Evolutionary conservation across 2,888 invertebrate species (phyloP).

Genomic region (Odontomyia ornata): DNA sequence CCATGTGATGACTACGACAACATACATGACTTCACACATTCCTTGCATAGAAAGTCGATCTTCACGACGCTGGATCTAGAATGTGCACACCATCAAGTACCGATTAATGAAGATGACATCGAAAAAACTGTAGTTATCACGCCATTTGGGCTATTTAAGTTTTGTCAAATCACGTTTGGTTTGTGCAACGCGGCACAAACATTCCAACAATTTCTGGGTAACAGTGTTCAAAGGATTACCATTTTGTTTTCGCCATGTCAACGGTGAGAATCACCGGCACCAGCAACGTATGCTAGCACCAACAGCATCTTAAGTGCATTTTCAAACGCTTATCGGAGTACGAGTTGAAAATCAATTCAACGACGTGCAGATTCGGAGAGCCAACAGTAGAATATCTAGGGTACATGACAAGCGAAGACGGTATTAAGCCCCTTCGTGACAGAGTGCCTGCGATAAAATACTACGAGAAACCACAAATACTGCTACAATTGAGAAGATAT

Average conservation of each 20-base stretch:
- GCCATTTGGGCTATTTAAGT: neutral
- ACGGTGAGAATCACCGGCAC: slow-evolving; percentile 55
- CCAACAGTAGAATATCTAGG: slow-evolving; percentile 32
- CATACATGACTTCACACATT: slow-evolving; percentile 53
- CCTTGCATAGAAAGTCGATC: slow-evolving; percentile 51
- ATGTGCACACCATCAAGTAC: slow-evolving; percentile 23
- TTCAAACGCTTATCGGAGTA: slow-evolving; percentile 49
- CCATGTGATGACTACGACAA: slow-evolving; percentile 56
- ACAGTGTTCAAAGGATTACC: slow-evolving; percentile 51
- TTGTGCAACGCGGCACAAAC: slow-evolving; percentile 2
- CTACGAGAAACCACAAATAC: slow-evolving; percentile 9
- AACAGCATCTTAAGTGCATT: slow-evolving; percentile 51
- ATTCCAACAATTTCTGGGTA: slow-evolving; percentile 57
- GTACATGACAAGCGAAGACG: slow-evolving; percentile 43
- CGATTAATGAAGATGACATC: neutral
- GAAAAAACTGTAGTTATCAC: neutral
- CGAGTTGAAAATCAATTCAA: neutral
- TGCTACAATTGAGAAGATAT: slow-evolving; percentile 30
- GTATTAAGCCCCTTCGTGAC: slow-evolving; percentile 43
- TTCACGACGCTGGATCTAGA: slow-evolving; percentile 53
- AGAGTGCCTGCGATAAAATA: slow-evolving; percentile 31
- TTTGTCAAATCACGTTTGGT: slow-evolving; percentile 1
- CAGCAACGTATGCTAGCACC: slow-evolving; percentile 48
- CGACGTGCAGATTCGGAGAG: neutral
- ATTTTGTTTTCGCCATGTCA: slow-evolving; percentile 53